phyloP scores from a whole-genome alignment of 2,888 invertebrate genomes.

The Hypena proboscidalis region DNA sequence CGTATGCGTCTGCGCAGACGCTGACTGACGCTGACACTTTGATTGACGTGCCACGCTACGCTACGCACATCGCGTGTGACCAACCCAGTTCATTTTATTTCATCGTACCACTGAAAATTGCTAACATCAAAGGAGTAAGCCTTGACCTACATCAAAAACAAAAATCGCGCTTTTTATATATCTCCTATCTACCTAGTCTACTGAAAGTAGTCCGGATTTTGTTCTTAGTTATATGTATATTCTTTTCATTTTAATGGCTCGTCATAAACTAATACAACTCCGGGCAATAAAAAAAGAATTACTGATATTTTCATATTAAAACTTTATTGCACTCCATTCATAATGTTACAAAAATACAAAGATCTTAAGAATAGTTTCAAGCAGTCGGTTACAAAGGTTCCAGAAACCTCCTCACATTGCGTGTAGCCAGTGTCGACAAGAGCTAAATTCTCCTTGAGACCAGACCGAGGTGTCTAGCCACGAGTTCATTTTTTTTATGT shows the following conservation, averaged over 20 bases:
- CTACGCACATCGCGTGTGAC: constrained; percentile 53
- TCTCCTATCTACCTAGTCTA: constrained; percentile 19
- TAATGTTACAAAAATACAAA: no score
- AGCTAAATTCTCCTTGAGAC: no score
- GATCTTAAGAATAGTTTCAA: no score
- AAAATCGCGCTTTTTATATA: constrained; percentile 31
- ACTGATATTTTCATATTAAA: no score
- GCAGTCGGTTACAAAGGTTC: no score
- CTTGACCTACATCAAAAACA: constrained; percentile 63
- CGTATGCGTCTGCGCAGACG: constrained; percentile 42
- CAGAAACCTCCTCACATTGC: no score
- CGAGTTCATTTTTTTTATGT: no score
- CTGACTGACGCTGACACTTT: constrained; percentile 63
- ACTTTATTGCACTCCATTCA: no score
- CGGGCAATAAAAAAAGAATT: no score
- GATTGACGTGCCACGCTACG: constrained; percentile 69
- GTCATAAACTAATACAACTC: constrained; percentile 20
- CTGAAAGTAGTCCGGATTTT: constrained; percentile 8
- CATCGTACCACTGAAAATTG: constrained; percentile 54
- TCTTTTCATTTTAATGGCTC: constrained; percentile 15
- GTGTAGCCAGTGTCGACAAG: no score
- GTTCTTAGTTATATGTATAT: constrained; percentile 3
- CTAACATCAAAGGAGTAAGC: constrained; percentile 57
- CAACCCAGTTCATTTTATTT: constrained; percentile 56
- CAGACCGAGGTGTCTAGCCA: no score